These are phyloP conservation scores for Tretioscincus oriximinensis DNA, from an alignment of 2,113 vertebrate genomes.

Conservation along the genomic window DNA sequence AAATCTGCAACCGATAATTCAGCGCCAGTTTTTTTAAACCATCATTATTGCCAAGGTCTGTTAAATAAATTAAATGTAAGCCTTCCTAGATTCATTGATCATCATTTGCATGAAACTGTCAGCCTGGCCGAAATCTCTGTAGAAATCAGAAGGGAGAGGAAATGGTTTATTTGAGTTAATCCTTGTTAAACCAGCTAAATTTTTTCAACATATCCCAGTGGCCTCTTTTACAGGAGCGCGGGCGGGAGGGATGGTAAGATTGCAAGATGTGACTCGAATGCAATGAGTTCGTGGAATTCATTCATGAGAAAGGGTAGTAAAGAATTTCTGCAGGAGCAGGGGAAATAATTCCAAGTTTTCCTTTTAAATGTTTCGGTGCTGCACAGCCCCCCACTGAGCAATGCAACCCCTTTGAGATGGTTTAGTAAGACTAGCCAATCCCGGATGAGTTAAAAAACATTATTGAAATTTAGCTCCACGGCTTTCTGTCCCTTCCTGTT, in stretches of 20 bases:
- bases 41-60: background rate
- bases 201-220: conserved; percentile 52
- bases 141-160: conserved; percentile 51
- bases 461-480: conserved; percentile 46
- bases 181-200: conserved; percentile 44
- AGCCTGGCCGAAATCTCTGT: conserved; percentile 26
- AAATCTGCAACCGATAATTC: background rate
- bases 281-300: conserved; percentile 19
- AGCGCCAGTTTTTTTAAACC: background rate
- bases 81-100: conserved; percentile 10
- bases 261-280: conserved; percentile 39
- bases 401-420: background rate
- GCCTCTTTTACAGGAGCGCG: conserved; percentile 25
- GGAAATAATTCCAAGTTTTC: conserved; percentile 14
- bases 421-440: conserved; percentile 34
- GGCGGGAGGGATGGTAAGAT: background rate
- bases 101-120: conserved; percentile 33
- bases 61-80: conserved; percentile 50
- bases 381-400: background rate
- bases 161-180: conserved; percentile 61
- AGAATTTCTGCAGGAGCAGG: conserved; percentile 24
- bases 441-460: conserved; percentile 21
- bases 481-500: conserved; percentile 17
- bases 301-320: conserved; percentile 23
- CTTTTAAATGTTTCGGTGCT: conserved; percentile 25